These are phyloP conservation scores for Falcunculus frontatus DNA, from an alignment of 2,113 vertebrate genomes.

Conservation along the genomic window DNA sequence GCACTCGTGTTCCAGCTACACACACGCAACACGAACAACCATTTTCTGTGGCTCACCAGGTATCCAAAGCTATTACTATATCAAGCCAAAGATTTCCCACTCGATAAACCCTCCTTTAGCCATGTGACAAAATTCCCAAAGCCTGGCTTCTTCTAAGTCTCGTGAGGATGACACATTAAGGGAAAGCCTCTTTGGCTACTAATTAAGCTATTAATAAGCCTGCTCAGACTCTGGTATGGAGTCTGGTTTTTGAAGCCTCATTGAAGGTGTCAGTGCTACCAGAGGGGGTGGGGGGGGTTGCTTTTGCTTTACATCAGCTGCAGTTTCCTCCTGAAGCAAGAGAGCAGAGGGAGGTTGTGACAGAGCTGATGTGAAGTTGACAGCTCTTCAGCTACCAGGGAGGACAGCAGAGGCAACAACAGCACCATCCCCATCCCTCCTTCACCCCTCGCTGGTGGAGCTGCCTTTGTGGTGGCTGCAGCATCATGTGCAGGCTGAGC, in stretches of 20 bases:
- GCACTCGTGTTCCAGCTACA: fast-evolving
- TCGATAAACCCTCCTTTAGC: neutral
- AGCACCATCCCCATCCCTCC: neutral
- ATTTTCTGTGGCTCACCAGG: neutral
- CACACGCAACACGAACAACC: fast-evolving
- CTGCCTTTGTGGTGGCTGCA: neutral
- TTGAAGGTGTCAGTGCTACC: neutral
- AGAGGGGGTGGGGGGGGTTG: neutral
- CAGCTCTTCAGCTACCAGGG: neutral
- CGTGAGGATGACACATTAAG: neutral
- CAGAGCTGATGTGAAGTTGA: neutral
- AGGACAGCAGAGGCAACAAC: neutral
- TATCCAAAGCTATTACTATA: neutral
- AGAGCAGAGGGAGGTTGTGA: neutral
- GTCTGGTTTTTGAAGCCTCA: neutral
- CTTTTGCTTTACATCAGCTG: neutral
- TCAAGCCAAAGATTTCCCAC: neutral
- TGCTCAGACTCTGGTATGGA: neutral
- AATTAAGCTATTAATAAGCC: neutral
- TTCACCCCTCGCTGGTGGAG: neutral
- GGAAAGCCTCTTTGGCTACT: neutral
- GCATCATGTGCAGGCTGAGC: neutral
- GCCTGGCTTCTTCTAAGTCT: neutral
- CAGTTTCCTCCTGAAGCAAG: neutral
- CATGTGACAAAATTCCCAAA: neutral